Base-by-base conservation (phyloP, 2,888 invertebrate species). In the Bedellia somnulentella region DNA sequence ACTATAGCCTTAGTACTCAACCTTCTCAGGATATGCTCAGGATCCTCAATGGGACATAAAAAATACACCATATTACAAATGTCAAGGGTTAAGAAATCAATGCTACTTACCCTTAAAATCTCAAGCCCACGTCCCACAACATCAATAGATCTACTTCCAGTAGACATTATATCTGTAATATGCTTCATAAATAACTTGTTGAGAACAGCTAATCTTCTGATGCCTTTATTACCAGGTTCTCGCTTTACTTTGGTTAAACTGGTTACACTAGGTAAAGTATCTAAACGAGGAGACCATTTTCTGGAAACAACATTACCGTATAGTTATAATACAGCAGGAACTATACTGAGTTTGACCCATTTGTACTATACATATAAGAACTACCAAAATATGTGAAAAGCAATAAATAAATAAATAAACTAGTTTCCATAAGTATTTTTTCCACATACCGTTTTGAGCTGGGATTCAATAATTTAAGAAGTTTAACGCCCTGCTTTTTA, bases 151-250 rank as follows among this genome's bases (percentile, higher is more conserved):
- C 79, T 67, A 41, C 84, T 81, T 1, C 88, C 87, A 0, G 86
- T 86, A 1, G 87, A 81, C 80, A 92, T 80, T 17, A 89, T 58
- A 52, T 89, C 90, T 0, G 89, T 87, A 5, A 92, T 83, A 35
- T 87, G 75, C 43, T 82, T 80, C 89, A 91, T 90, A 45, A 91
- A 90, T 28, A 91, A 49, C 57, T 89, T 88, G 52, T 90, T 90
- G 2, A 92, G 57, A 37, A 89, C 83, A 1, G 78, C 63, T 13
- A 81, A 64, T 43, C 90, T 76, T 23, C 84, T 79, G 1, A 63
- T 56, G 6, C 78, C 79, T 8, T 71, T 64, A 27, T 80, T 79
- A 8, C 73, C 70, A 15, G 78, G 78, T 32, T 78, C 77, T 43
- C 70, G 55, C 33, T 66, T 55, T 11, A 66, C 67, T 43, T 67